Evolutionary conservation across 2,888 invertebrate genomes (phyloP).

Genomic region (Gisinianus flammeolus): DNA sequence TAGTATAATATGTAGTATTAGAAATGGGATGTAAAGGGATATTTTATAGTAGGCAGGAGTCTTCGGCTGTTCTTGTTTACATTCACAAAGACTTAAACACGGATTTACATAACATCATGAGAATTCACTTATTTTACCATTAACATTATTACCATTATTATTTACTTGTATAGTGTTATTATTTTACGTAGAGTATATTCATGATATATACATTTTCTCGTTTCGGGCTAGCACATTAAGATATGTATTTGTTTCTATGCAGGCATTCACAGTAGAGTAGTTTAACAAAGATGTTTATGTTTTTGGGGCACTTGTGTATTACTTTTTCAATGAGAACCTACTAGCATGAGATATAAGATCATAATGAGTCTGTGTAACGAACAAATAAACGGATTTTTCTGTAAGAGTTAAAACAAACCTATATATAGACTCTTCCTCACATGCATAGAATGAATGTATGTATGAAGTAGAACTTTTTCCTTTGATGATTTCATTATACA

Average conservation of each 20-base stretch:
- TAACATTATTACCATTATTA: constrained; percentile 1
- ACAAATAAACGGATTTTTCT: too few relatives aligned
- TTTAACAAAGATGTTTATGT: constrained; percentile 20
- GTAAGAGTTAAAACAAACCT: too few relatives aligned
- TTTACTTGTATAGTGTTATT: not conserved
- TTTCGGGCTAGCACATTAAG: constrained; percentile 56
- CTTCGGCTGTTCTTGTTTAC: constrained; percentile 16
- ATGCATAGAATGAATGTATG: too few relatives aligned
- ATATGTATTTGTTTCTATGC: constrained; percentile 57
- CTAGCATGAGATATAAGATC: too few relatives aligned
- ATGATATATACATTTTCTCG: constrained; percentile 10
- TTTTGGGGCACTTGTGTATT: constrained; percentile 17
- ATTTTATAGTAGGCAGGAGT: constrained; percentile 20
- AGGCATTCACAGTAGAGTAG: constrained; percentile 25
- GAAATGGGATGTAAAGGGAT: not conserved
- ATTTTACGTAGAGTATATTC: not conserved
- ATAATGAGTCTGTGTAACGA: too few relatives aligned
- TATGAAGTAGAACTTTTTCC: too few relatives aligned
- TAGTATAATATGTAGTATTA: not conserved
- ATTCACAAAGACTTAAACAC: constrained; percentile 5
- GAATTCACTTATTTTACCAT: not conserved
- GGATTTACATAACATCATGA: not conserved
- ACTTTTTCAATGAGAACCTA: too few relatives aligned
- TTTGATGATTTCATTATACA: too few relatives aligned
- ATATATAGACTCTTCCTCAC: too few relatives aligned